Evolutionary conservation across 2,797 vertebrate genomes (phyloP), one percentile per base, ranked within the genome.

Genomic region (Pterois miles): DNA sequence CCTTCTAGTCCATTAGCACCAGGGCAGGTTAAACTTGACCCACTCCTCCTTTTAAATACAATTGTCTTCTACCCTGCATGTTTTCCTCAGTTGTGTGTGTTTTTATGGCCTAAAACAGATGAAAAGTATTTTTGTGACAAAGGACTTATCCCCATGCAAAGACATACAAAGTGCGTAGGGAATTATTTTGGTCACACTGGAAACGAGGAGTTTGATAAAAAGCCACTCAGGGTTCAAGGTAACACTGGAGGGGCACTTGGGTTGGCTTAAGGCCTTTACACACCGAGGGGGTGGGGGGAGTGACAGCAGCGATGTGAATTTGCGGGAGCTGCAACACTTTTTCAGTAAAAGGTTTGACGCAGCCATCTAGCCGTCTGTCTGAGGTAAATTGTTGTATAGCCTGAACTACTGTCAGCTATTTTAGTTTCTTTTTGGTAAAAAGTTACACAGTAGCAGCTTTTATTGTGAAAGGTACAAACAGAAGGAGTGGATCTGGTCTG

Each of bases 1-100:
- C 64, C 25, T 81, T 81, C 66, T 76, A 83, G 77, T 90, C 90
- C 90, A 92, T 94, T 91, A 93, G 86, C 79, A 78, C 33, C 9
- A 23, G 60, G 65, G 46, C 60, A 84, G 60, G 82, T 91, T 69
- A 85, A 86, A 86, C 78, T 27, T 82, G 80, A 86, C 68, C 71
- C 56, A 46, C 22, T 29, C 38, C 29, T 4, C 38, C 56, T 67
- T 79, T 77, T 64, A 65, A 53, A 83, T 87, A 81, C 70, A 86
- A 84, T 78, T 60, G 80, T 84, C 54, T 68, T 76, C 70, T 72
- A 40, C 57, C 22, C 57, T 48, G 59, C 25, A 25, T 54, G 48
- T 56, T 78, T 62, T 33, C 13, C 23, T 57, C 2, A 40, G 7
- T 22, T 8, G 13, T 63, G 29, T 72, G 50, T 74, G 10, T 59